Conservation (phyloP, 2,797 vertebrate genomes). For the Fundulus diaphanus region DNA sequence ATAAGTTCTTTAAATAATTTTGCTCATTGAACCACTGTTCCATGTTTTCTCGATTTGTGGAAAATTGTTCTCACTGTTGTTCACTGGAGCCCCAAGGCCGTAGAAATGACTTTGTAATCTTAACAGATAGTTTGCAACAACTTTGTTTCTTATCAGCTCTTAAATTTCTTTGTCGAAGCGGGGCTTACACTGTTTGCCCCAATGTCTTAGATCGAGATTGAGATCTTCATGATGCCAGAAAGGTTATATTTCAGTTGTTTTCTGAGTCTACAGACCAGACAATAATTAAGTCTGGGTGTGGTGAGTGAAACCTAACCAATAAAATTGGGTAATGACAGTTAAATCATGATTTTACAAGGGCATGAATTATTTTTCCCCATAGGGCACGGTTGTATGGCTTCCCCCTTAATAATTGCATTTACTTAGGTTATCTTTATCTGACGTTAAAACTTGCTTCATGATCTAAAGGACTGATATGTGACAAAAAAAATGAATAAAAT, state of each 20-base stretch:
- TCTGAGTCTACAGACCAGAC: background rate
- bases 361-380: background rate
- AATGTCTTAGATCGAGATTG: background rate
- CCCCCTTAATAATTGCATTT: background rate
- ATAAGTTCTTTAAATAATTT: too few species aligned
- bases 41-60: too few species aligned
- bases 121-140: background rate
- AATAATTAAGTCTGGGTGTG: background rate
- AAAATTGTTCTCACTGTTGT: too few species aligned
- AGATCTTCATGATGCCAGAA: background rate
- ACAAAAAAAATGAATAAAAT: background rate
- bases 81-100: too few species aligned
- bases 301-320: background rate
- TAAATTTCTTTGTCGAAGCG: too few species aligned
- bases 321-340: background rate
- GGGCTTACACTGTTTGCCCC: too few species aligned
- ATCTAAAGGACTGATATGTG: background rate
- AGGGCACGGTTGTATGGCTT: background rate
- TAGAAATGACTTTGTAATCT: too few species aligned
- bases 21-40: too few species aligned
- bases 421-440: background rate
- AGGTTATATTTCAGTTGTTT: background rate
- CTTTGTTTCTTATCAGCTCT: background rate
- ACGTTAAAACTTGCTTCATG: background rate
- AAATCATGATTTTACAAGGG: background rate